Evolutionary conservation across 2,797 vertebrate species (phyloP).

Genomic region (Acanthurus leucopareius): DNA sequence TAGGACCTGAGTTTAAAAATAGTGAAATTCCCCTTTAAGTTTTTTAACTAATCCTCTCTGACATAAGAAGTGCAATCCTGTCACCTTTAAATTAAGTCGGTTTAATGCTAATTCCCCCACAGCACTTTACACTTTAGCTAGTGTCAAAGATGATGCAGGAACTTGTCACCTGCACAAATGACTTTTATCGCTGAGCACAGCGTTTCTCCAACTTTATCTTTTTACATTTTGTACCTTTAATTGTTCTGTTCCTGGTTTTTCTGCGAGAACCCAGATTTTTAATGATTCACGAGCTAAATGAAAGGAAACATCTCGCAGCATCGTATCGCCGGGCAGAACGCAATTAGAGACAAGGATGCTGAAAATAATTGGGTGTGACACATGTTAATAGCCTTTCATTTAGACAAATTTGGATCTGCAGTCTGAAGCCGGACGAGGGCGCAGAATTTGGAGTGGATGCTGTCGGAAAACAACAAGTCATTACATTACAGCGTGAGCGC

Average conservation of each 20-base stretch:
- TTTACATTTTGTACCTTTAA: no score
- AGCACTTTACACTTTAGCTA: no score
- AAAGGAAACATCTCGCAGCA: constrained; percentile 64
- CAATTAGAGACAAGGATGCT: constrained; percentile 78
- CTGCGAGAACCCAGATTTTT: background rate
- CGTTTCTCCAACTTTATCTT: no score
- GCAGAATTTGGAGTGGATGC: constrained; percentile 53
- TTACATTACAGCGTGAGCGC: constrained; percentile 46
- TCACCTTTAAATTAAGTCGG: no score
- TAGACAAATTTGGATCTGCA: constrained; percentile 64
- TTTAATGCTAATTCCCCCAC: no score
- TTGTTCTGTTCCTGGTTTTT: background rate
- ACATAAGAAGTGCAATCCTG: no score
- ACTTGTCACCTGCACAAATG: no score
- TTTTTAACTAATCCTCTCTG: no score
- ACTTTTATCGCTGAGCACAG: no score
- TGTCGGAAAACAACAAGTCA: constrained; percentile 67
- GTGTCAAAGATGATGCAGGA: no score
- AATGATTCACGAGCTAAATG: constrained; percentile 27
- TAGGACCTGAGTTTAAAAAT: no score
- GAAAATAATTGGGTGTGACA: constrained; percentile 81
- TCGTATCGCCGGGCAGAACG: constrained; percentile 70
- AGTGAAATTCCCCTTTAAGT: no score
- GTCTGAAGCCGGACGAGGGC: constrained; percentile 61
- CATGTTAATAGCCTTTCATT: constrained; percentile 81